Evolutionary conservation across 2,797 vertebrate genomes (phyloP).

Genomic region (Novumbra hubbsi): DNA sequence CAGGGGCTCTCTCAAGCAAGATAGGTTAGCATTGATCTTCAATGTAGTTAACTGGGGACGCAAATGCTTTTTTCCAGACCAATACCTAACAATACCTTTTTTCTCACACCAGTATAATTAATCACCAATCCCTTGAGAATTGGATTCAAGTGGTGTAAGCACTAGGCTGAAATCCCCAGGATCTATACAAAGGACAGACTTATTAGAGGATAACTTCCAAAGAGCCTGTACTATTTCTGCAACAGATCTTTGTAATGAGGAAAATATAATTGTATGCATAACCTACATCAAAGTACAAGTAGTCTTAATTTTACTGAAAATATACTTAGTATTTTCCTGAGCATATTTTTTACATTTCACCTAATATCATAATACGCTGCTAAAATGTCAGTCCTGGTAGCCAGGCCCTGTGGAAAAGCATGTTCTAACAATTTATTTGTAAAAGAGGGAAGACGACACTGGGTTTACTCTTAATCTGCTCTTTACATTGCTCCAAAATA

Average conservation of each 20-base stretch:
- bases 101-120: not conserved
- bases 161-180: not conserved
- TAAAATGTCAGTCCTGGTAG: slow-evolving; percentile 47
- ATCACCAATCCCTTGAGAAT: not conserved
- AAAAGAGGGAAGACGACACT: slow-evolving; percentile 29
- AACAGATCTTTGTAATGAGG: too few relatives aligned
- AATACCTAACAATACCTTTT: not conserved
- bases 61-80: not conserved
- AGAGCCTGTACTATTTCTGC: not conserved
- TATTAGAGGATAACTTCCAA: not conserved
- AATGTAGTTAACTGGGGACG: not conserved
- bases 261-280: not conserved
- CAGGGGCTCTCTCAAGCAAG: not conserved
- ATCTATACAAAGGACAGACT: not conserved
- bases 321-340: not conserved
- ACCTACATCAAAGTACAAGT: not conserved
- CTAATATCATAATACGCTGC: slow-evolving; percentile 30
- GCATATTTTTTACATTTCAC: slow-evolving; percentile 10
- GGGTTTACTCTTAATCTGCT: slow-evolving; percentile 9
- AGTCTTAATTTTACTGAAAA: not conserved
- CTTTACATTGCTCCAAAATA: too few relatives aligned
- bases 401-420: slow-evolving; percentile 14
- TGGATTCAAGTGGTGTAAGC: not conserved
- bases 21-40: not conserved
- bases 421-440: slow-evolving; percentile 21